Conservation (phyloP, 2,888 invertebrate genomes). For the Parnassius apollo region DNA sequence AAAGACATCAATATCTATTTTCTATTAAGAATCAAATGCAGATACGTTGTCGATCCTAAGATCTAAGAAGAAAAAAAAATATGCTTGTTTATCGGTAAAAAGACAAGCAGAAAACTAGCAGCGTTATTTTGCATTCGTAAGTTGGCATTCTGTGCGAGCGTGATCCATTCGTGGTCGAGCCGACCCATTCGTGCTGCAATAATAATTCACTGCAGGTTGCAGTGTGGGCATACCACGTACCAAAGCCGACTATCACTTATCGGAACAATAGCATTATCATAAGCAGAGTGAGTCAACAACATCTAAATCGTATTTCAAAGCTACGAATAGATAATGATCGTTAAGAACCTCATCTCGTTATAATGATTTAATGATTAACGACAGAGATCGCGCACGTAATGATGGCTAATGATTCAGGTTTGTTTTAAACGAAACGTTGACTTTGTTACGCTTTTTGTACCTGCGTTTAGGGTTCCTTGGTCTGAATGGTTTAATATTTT, state of each 20-base stretch:
- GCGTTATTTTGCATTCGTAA: no score
- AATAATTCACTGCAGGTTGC: no score
- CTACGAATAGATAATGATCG: conserved; percentile 36
- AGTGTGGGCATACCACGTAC: no score
- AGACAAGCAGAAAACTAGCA: no score
- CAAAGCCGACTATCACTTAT: not conserved
- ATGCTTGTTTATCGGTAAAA: no score
- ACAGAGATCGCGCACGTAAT: conserved; percentile 62
- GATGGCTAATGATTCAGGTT: conserved; percentile 70
- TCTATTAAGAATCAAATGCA: no score
- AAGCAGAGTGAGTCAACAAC: conserved; percentile 20
- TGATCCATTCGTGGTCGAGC: no score
- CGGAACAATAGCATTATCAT: not conserved
- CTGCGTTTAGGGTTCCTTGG: conserved; percentile 28
- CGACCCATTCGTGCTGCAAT: no score
- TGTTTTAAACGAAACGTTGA: conserved; percentile 57
- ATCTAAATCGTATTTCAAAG: conserved; percentile 22
- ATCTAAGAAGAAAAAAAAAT: no score
- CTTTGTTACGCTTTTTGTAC: conserved; percentile 35
- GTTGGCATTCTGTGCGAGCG: no score
- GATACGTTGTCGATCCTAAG: no score
- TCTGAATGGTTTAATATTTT: not conserved
- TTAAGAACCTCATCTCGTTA: conserved; percentile 34
- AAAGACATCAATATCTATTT: no score
- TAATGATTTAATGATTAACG: conserved; percentile 45